Percentiles rank a stretch among this genome's conserved stretches.
phyloP scores from a whole-genome alignment of 2,797 vertebrate species.

The Pampus argenteus region DNA sequence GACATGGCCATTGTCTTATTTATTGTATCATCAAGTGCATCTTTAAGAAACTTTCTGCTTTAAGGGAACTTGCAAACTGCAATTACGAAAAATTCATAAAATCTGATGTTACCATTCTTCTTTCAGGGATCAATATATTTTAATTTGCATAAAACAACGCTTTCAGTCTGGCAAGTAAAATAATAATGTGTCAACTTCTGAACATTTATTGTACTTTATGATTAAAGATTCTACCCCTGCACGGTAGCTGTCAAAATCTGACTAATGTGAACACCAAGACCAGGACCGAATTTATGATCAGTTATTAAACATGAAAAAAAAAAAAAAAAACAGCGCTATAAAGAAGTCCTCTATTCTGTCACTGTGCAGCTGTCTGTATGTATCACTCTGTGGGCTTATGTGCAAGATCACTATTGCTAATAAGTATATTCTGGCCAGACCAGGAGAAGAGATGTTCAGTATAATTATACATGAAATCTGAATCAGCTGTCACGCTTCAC shows the following conservation, averaged over 20 bases:
- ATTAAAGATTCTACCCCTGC: slow-evolving; percentile 17
- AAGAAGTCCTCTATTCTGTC: slow-evolving; percentile 2
- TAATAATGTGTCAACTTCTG: slow-evolving; percentile 17
- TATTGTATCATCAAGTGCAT: neutral
- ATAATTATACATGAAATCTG: slow-evolving; percentile 36
- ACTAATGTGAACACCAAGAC: neutral
- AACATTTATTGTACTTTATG: slow-evolving; percentile 22
- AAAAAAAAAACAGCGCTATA: slow-evolving; percentile 10
- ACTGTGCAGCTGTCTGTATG: neutral
- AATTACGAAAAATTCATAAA: neutral
- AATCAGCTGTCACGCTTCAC: slow-evolving; percentile 10
- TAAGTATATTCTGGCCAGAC: slow-evolving; percentile 19
- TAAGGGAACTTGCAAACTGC: neutral
- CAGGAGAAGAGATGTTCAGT: slow-evolving; percentile 12
- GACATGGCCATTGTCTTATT: neutral
- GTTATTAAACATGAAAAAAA: slow-evolving; percentile 37
- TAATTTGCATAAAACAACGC: slow-evolving; percentile 32
- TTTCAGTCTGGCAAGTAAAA: neutral
- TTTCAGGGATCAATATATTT: slow-evolving; percentile 14
- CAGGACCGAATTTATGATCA: slow-evolving; percentile 30
- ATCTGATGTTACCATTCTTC: neutral
- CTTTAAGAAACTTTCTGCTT: neutral
- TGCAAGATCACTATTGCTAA: slow-evolving; percentile 16
- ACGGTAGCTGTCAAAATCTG: slow-evolving; percentile 11
- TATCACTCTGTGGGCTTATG: neutral